These are phyloP conservation scores for Myotis davidii DNA, from an alignment of 2,113 vertebrate genomes.

Conservation along the genomic window DNA sequence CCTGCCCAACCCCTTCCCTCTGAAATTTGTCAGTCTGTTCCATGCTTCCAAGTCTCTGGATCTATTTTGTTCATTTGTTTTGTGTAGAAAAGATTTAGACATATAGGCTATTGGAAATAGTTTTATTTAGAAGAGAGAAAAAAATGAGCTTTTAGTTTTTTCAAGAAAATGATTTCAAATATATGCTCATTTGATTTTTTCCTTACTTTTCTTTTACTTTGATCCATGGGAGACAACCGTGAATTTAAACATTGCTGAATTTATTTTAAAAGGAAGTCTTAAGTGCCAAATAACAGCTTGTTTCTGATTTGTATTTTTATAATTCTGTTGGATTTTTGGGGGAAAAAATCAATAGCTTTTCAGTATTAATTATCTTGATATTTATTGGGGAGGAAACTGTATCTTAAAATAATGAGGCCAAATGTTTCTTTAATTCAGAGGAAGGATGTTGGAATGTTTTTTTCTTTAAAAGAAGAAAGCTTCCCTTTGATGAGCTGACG, in stretches of 20 bases:
- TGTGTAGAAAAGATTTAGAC: background rate
- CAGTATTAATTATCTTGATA: conserved; percentile 42
- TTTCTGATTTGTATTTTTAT: conserved; percentile 57
- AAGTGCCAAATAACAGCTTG: conserved; percentile 14
- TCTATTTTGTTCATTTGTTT: background rate
- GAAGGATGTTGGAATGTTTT: conserved; percentile 57
- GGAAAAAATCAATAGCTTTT: conserved; percentile 17
- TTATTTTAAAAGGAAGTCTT: background rate
- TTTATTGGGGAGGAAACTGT: conserved; percentile 45
- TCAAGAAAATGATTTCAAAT: conserved; percentile 25
- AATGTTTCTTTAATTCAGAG: conserved; percentile 58
- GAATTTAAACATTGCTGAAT: background rate
- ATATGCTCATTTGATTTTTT: background rate
- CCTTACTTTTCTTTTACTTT: conserved; percentile 37
- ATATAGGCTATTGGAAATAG: background rate
- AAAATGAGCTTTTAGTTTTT: conserved; percentile 30
- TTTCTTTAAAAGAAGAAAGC: conserved; percentile 67
- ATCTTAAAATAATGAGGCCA: conserved; percentile 74
- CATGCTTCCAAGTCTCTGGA: no score
- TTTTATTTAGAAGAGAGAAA: conserved; percentile 20
- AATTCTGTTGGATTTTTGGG: conserved; percentile 23
- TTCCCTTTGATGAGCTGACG: conserved; percentile 69
- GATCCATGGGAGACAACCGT: background rate
- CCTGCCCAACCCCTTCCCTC: no score
- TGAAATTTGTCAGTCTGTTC: no score